Percentiles rank a stretch among this genome's conserved stretches.
phyloP scores from a whole-genome alignment of 1,140 invertebrate genomes.

The Eriocheir sinensis region DNA sequence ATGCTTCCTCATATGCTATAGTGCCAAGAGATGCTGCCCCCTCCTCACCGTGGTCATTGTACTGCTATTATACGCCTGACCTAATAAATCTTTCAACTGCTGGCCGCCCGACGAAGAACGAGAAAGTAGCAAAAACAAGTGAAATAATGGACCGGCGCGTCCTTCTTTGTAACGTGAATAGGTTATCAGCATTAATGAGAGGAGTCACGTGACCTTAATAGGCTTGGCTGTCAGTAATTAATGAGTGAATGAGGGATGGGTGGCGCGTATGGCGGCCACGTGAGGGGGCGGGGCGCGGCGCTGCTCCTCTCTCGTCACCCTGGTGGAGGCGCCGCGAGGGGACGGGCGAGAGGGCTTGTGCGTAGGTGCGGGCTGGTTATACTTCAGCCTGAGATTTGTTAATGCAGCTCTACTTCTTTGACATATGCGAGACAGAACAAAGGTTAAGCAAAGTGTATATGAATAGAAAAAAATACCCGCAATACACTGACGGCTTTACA shows the following conservation, averaged over 20 bases:
- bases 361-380: too few species aligned
- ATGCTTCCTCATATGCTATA: too few species aligned
- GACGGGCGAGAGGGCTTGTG: too few species aligned
- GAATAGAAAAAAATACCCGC: too few species aligned
- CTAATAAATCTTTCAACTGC: too few species aligned
- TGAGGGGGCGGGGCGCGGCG: not conserved
- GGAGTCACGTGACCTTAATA: slow-evolving; percentile 56
- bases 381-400: too few species aligned
- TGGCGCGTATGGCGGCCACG: slow-evolving; percentile 56
- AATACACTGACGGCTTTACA: too few species aligned
- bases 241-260: slow-evolving; percentile 43
- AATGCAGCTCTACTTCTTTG: too few species aligned
- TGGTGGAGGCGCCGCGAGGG: too few species aligned
- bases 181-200: slow-evolving; percentile 47
- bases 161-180: slow-evolving; percentile 40
- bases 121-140: not conserved
- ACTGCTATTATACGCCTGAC: not conserved
- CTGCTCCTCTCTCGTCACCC: not conserved
- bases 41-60: not conserved
- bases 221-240: slow-evolving; percentile 25
- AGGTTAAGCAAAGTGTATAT: too few species aligned
- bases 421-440: too few species aligned
- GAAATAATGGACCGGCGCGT: not conserved
- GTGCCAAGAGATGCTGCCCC: too few species aligned
- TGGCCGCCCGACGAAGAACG: not conserved